Base-by-base conservation (phyloP, 1,140 invertebrate species). In the Fopius arisanus region DNA sequence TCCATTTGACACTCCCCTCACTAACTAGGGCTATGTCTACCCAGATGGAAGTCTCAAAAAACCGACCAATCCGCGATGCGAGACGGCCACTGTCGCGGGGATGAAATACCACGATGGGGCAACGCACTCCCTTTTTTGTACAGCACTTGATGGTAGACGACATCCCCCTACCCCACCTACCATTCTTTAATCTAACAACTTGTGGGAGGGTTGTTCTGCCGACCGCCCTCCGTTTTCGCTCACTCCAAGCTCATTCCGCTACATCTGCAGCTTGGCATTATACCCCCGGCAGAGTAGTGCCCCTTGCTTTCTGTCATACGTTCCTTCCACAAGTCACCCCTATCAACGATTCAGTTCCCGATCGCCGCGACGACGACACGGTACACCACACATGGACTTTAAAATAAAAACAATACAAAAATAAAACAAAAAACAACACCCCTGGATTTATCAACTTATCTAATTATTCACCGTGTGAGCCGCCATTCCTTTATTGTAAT, bases 1-100 rank as follows among this genome's bases (percentile, higher is more conserved):
- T 66, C 59, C 67, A 81, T 80, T 79, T 67, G 77, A 84, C 83
- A 82, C 84, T 83, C 82, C 81, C 79, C 26, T 65, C 67, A 70
- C 78, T 88, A 88, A 88, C 80, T 87, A 88, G 87, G 86, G 86
- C 84, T 87, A 88, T 87, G 87, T 85, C 84, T 86, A 80, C 81
- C 79, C 79, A 80, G 80, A 81, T 80, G 79, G 77, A 74, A 75
- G 81, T 81, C 81, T 84, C 79, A 87, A 87, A 88, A 87, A 87
- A 86, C 84, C 80, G 83, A 88, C 86, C 87, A 88, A 88, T 88
- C 87, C 82, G 80, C 80, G 84, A 87, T 82, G 80, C 86, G 86
- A 88, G 87, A 87, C 83, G 84, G 87, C 87, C 84, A 88, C 87
- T 87, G 84, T 82, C 75, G 82, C 70, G 77, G 77, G 78, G 76